A percentile compares a stretch with the other conserved stretches of the same genome.
These are phyloP conservation scores for Drosophila takahashii DNA, from an alignment of 1,140 invertebrate species.

Conservation along the genomic window DNA sequence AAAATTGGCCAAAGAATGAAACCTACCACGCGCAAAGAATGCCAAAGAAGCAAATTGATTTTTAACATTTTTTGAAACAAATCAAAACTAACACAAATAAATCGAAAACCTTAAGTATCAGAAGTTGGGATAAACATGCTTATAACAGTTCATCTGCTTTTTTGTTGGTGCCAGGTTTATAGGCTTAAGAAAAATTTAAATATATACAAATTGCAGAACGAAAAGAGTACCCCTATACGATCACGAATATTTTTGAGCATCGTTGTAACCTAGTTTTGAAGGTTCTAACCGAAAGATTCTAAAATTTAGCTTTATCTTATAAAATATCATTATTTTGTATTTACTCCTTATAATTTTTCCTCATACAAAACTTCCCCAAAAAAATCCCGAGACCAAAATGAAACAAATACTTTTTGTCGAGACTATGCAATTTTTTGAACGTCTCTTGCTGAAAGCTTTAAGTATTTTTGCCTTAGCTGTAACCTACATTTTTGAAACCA, in stretches of 20 bases:
- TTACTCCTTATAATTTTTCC: slow-evolving; percentile 34
- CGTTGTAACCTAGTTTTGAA: slow-evolving; percentile 71
- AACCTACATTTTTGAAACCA: slow-evolving; percentile 40
- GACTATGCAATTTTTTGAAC: slow-evolving; percentile 77
- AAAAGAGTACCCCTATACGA: slow-evolving; percentile 51
- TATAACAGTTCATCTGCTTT: slow-evolving; percentile 47
- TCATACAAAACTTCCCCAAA: slow-evolving; percentile 22
- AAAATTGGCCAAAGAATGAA: slow-evolving; percentile 59
- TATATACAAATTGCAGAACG: slow-evolving; percentile 11
- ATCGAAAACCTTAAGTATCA: slow-evolving; percentile 2
- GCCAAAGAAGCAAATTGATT: slow-evolving; percentile 72
- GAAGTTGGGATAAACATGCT: slow-evolving; percentile 39
- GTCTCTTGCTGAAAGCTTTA: slow-evolving; percentile 55
- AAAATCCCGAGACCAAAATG: slow-evolving; percentile 9
- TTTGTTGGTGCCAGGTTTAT: slow-evolving; percentile 59
- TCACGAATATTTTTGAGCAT: slow-evolving; percentile 82
- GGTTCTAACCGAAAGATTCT: slow-evolving; percentile 25
- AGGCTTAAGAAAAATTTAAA: slow-evolving; percentile 62
- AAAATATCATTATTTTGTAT: slow-evolving; percentile 59
- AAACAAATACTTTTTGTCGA: slow-evolving; percentile 70
- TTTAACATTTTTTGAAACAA: slow-evolving; percentile 83
- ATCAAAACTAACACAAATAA: slow-evolving; percentile 59
- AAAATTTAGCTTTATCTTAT: slow-evolving; percentile 21
- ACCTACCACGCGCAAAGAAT: slow-evolving; percentile 47
- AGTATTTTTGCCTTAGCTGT: slow-evolving; percentile 24